Conservation (phyloP, 2,113 vertebrate genomes). For the Dipodomys spectabilis region DNA sequence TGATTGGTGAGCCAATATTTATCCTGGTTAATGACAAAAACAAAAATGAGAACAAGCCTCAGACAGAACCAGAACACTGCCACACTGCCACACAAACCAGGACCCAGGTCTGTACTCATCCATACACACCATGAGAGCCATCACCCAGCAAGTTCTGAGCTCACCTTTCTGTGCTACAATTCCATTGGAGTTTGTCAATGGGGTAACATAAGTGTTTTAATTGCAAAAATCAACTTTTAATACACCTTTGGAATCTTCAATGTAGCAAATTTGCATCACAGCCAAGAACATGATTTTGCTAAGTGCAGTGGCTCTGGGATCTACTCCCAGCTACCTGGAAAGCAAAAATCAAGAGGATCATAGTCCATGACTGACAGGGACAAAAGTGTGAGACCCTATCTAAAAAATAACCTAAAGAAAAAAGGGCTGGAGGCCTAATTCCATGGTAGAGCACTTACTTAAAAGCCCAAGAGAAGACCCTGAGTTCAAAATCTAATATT, state of each 20-base stretch:
- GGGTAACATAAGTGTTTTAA: neutral
- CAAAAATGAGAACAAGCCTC: neutral
- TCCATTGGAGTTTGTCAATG: neutral
- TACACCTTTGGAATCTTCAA: neutral
- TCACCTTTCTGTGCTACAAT: neutral
- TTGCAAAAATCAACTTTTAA: neutral
- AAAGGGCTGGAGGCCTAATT: no score
- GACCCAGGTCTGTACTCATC: neutral
- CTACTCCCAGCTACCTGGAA: no score
- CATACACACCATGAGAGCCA: no score
- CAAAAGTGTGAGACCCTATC: no score
- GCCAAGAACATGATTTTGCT: neutral
- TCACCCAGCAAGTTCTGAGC: neutral
- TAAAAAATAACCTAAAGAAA: no score
- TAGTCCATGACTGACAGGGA: no score
- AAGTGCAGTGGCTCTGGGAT: no score
- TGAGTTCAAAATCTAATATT: no score
- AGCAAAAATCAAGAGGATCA: no score
- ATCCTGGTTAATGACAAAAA: neutral
- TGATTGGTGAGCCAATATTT: neutral
- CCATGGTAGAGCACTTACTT: no score
- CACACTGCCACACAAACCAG: rapidly evolving
- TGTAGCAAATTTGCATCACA: neutral
- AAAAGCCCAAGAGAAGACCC: no score
- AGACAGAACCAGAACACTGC: neutral